These are phyloP conservation scores for Metalampra italica DNA, from an alignment of 2,888 invertebrate genomes.

Conservation along the genomic window DNA sequence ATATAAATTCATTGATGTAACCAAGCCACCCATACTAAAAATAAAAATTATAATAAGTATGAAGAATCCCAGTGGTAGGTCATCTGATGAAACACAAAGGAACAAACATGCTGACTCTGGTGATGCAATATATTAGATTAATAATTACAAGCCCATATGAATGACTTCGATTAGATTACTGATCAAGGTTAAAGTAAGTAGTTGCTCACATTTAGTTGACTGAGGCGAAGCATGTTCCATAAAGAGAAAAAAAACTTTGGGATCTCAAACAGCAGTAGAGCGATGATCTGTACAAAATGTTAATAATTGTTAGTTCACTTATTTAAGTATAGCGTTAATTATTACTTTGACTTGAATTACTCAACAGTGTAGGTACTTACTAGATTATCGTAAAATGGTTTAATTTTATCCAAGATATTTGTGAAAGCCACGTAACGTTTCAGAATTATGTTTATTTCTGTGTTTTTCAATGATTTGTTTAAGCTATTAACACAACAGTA, in stretches of 20 bases:
- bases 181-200: background rate
- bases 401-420: slow-evolving; percentile 9
- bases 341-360: too few species aligned
- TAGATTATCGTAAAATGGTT: slow-evolving; percentile 10
- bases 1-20: background rate
- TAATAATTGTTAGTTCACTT: background rate
- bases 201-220: too few species aligned
- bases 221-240: background rate
- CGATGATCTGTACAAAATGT: background rate
- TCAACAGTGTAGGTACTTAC: slow-evolving; percentile 7
- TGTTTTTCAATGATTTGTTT: background rate
- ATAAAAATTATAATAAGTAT: background rate
- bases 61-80: too few species aligned
- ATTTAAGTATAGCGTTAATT: background rate
- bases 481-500: slow-evolving; percentile 2
- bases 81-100: too few species aligned
- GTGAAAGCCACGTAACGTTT: background rate
- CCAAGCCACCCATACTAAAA: background rate
- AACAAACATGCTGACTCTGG: too few species aligned
- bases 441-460: background rate
- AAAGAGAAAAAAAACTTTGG: background rate
- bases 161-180: background rate
- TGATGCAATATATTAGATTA: background rate
- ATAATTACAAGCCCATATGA: too few species aligned
- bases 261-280: background rate